Conservation (phyloP, 2,113 vertebrate species). For the Odontophorus gujanensis region DNA sequence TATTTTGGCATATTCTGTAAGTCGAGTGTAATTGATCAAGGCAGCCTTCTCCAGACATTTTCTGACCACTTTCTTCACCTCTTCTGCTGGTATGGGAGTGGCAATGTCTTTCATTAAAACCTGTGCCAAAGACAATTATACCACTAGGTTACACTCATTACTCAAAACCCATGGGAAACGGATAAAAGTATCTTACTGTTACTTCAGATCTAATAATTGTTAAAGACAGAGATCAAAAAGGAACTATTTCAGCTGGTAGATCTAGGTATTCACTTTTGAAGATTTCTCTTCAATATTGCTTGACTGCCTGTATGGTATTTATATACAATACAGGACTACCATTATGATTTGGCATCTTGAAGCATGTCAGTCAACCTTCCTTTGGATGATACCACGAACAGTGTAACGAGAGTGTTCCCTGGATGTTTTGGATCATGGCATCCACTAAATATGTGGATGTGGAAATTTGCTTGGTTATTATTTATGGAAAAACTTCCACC, state of each 20-base stretch:
- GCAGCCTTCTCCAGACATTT: slow-evolving; percentile 95
- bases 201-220: neutral
- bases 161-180: slow-evolving; percentile 3
- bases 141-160: slow-evolving; percentile 20
- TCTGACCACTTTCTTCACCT: slow-evolving; percentile 93
- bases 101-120: slow-evolving; percentile 98
- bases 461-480: slow-evolving; percentile 14
- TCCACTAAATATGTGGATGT: neutral
- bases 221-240: neutral
- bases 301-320: neutral
- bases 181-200: neutral
- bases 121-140: slow-evolving; percentile 75
- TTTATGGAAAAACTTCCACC: neutral
- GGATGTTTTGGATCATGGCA: neutral
- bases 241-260: neutral
- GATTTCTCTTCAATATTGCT: neutral
- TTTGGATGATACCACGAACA: neutral
- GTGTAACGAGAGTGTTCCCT: neutral
- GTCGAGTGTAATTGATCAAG: slow-evolving; percentile 93
- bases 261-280: neutral
- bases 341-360: neutral
- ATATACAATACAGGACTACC: slow-evolving; percentile 9
- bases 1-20: slow-evolving; percentile 94
- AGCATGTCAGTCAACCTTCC: neutral
- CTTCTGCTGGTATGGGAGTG: slow-evolving; percentile 91